Percentiles rank a stretch among this genome's conserved stretches.
phyloP scores from a whole-genome alignment of 2,797 vertebrate genomes.

The Cichlasoma orientale region DNA sequence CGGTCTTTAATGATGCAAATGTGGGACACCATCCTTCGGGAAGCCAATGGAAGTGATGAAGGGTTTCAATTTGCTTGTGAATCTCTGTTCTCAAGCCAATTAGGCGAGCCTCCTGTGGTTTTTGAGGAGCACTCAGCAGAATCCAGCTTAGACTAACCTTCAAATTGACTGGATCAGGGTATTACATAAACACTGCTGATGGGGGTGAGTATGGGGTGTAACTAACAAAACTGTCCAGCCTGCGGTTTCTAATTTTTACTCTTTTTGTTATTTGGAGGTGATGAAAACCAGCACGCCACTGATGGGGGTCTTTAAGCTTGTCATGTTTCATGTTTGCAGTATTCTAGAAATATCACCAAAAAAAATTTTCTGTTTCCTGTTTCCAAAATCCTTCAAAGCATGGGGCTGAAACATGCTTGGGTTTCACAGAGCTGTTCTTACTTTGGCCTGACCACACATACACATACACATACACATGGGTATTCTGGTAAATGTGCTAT shows the following conservation, averaged over 20 bases:
- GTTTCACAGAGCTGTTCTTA: neutral
- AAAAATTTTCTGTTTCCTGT: neutral
- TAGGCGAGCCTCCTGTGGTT: constrained; percentile 58
- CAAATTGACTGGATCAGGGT: constrained; percentile 33
- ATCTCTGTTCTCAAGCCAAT: constrained; percentile 69
- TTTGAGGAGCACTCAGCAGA: constrained; percentile 45
- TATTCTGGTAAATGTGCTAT: neutral
- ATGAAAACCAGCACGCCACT: constrained; percentile 17
- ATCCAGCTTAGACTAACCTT: constrained; percentile 48
- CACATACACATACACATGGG: too few species aligned
- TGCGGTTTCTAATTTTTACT: constrained; percentile 1
- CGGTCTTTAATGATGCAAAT: constrained; percentile 61
- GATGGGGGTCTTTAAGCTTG: constrained; percentile 27
- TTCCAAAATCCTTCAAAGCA: neutral
- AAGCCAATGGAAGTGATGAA: constrained; percentile 52
- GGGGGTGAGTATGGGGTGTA: constrained; percentile 6
- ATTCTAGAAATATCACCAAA: neutral
- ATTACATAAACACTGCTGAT: constrained; percentile 59
- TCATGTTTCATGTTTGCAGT: constrained; percentile 8
- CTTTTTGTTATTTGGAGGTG: neutral
- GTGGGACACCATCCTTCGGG: constrained; percentile 54
- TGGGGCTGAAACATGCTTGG: neutral
- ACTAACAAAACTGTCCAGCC: constrained; percentile 12
- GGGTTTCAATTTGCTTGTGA: constrained; percentile 62
- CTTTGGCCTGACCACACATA: neutral